A percentile compares a stretch with the other conserved stretches of the same genome.
Evolutionary conservation across 2,888 invertebrate species (phyloP).

Genomic region (Phlogophora meticulosa): DNA sequence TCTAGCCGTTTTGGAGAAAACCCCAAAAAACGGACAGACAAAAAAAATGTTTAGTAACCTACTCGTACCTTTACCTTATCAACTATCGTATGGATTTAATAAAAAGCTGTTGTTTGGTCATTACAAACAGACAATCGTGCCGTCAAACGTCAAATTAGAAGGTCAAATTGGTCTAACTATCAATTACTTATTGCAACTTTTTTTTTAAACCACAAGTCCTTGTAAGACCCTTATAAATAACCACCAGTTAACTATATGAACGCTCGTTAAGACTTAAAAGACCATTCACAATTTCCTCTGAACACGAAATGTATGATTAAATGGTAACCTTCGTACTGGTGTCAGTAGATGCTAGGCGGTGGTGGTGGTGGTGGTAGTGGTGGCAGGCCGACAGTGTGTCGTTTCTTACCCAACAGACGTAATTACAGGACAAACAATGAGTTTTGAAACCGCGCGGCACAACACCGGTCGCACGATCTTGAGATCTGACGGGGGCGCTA

Average conservation of each 20-base stretch:
- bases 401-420: constrained; percentile 74
- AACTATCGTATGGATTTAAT: too few relatives aligned
- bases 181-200: constrained; percentile 29
- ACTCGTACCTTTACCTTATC: too few relatives aligned
- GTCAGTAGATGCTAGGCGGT: constrained; percentile 17
- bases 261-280: constrained; percentile 38
- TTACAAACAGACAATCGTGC: too few relatives aligned
- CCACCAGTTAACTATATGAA: constrained; percentile 17
- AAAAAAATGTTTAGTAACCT: too few relatives aligned
- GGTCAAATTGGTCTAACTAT: background rate
- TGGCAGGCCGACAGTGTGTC: constrained; percentile 53
- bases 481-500: constrained; percentile 64
- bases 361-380: background rate
- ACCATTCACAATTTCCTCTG: constrained; percentile 48
- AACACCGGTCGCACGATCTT: constrained; percentile 81
- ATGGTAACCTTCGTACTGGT: constrained; percentile 27
- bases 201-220: constrained; percentile 26
- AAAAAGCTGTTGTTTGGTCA: too few relatives aligned
- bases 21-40: too few relatives aligned
- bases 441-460: constrained; percentile 76
- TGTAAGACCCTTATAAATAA: constrained; percentile 25
- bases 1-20: too few relatives aligned
- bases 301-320: constrained; percentile 38
- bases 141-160: too few relatives aligned
- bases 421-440: constrained; percentile 83